Conservation (phyloP, 1,140 invertebrate species). For the Stegodyphus mimosarum region DNA sequence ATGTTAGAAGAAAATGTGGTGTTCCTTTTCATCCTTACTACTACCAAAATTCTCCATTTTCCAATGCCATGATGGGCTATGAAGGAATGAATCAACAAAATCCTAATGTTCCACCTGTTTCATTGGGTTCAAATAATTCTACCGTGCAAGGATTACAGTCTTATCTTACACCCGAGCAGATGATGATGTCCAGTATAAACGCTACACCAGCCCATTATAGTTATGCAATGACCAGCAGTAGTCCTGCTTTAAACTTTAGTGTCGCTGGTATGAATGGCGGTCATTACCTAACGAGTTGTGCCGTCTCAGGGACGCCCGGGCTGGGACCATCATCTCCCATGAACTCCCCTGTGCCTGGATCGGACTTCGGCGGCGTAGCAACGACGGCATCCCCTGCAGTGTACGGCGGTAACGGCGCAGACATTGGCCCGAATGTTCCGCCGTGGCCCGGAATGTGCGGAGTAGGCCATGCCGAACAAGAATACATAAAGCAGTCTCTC, state of each 20-base stretch:
- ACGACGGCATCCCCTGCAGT: conserved; percentile 10
- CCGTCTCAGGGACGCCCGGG: conserved; percentile 27
- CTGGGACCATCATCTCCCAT: conserved; percentile 31
- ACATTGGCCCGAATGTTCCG: neutral
- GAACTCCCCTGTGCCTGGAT: conserved; percentile 2
- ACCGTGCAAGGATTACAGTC: conserved; percentile 54
- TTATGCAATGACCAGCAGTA: conserved; percentile 28
- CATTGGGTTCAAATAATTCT: conserved; percentile 1
- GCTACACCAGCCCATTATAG: neutral
- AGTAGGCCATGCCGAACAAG: neutral
- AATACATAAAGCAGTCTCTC: neutral
- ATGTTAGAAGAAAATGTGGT: conserved; percentile 41
- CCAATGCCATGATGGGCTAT: conserved; percentile 20
- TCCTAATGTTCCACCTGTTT: neutral
- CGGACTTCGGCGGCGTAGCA: conserved; percentile 42
- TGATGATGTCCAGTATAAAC: conserved; percentile 15
- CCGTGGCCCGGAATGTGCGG: conserved; percentile 8
- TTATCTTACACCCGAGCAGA: conserved; percentile 58
- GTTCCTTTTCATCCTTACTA: conserved; percentile 49
- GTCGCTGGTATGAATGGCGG: conserved; percentile 9
- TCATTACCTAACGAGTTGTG: conserved; percentile 60
- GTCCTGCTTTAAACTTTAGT: conserved; percentile 1
- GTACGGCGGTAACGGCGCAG: conserved; percentile 2
- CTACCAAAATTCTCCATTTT: conserved; percentile 16
- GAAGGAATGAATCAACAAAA: conserved; percentile 10